Base-by-base conservation (phyloP, 2,888 invertebrate species). In the Napeogenes sylphis region DNA sequence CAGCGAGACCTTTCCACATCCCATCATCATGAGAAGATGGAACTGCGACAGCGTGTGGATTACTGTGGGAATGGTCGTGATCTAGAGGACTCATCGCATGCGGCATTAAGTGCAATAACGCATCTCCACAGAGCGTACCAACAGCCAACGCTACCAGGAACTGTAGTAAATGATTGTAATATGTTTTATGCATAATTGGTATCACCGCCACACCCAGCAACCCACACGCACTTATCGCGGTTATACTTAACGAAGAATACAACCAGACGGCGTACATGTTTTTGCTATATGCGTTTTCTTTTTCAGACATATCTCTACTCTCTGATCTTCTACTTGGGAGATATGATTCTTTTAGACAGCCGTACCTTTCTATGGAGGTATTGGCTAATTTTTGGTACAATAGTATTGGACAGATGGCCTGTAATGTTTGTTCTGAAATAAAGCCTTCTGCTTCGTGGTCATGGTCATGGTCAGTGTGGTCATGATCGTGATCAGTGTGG, bases 71-170 rank as follows among this genome's bases (percentile, higher is more conserved):
- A 12, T 42, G 80, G 2, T 74, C 74, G 10, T 84, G 81, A 5
- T 76, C 77, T 2, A 75, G 66, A 0, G 91, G 85, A 51, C 83
- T 82, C 90, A 91, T 93, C 64, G 96, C 97, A 79, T 97, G 97
- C 30, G 98, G 98, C 81, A 98, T 91, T 38, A 98, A 92, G 91
- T 98, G 98, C 64, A 98, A 87, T 55, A 98, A 87, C 0, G 98
- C 98, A 86, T 98, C 98, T 0, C 98, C 98, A 55, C 96, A 94
- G 63, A 98, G 88, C 0, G 97, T 97, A 0, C 98, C 98, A 45
- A 98, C 96, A 14, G 98, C 98, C 70, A 98, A 89, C 0, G 98
- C 97, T 3, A 98, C 97, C 67, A 98, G 91, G 83, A 97, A 98
- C 83, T 98, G 98, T 59, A 98, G 91, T 45, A 98, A 85, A 71